Conservation (phyloP, 2,113 vertebrate genomes). For the Serilophus lunatus region DNA sequence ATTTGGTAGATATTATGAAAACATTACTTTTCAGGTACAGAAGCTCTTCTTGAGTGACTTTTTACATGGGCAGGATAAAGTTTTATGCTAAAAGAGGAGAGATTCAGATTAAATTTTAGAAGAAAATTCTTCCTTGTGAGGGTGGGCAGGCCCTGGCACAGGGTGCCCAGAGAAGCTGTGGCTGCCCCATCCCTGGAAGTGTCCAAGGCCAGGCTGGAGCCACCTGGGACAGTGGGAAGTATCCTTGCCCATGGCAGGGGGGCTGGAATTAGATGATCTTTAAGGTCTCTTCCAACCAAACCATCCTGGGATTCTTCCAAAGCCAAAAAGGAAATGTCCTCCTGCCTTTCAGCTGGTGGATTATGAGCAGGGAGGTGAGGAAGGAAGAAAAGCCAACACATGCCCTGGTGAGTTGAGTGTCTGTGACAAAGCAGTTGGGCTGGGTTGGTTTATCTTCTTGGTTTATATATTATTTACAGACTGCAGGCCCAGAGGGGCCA, state of each 20-base stretch:
- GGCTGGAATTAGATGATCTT: neutral
- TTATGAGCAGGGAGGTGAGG: neutral
- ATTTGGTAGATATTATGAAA: neutral
- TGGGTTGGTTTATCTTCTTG: neutral
- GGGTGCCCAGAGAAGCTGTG: neutral
- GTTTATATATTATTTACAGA: neutral
- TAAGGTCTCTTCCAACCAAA: neutral
- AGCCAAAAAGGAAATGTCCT: neutral
- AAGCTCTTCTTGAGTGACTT: neutral
- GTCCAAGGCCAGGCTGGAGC: neutral
- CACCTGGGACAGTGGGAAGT: accelerated
- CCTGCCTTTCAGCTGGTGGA: neutral
- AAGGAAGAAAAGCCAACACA: neutral
- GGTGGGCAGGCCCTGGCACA: neutral
- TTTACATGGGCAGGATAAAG: neutral
- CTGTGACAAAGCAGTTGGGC: neutral
- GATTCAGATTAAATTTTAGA: neutral
- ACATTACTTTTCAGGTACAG: neutral
- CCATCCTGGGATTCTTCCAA: neutral
- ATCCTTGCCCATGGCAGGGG: neutral
- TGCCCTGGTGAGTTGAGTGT: neutral
- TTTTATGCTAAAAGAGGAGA: neutral
- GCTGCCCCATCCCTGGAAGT: neutral
- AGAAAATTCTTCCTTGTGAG: neutral
- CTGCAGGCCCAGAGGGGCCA: neutral